phyloP scores from a whole-genome alignment of 2,797 vertebrate genomes.

The Cephalopachus bancanus region DNA sequence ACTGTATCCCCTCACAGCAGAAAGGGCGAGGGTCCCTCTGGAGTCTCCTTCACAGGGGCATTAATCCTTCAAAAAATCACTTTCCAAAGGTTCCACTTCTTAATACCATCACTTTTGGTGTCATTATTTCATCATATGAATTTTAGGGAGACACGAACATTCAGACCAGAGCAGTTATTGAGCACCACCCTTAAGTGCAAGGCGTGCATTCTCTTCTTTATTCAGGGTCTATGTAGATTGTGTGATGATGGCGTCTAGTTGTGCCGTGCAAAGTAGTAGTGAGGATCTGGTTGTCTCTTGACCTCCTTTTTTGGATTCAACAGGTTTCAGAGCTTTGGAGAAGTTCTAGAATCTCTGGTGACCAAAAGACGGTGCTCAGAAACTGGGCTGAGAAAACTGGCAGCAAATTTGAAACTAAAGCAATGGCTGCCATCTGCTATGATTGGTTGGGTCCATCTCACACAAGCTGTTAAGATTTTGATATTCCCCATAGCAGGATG shows the following conservation, averaged over 20 bases:
- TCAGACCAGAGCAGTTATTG: background rate
- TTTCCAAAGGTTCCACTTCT: background rate
- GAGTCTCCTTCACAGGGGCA: no score
- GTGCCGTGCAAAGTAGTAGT: background rate
- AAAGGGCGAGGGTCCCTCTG: background rate
- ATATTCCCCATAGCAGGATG: background rate
- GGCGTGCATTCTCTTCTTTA: background rate
- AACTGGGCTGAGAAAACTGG: background rate
- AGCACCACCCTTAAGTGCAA: background rate
- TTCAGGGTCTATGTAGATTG: background rate
- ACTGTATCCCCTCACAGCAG: background rate
- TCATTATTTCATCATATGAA: background rate
- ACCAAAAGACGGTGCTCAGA: background rate
- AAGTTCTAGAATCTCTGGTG: background rate
- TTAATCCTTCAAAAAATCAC: background rate
- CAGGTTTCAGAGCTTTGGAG: background rate
- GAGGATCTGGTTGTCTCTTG: background rate
- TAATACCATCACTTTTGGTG: background rate
- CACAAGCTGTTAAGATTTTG: background rate
- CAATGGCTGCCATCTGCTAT: background rate
- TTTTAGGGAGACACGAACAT: background rate
- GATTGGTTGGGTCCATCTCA: no score
- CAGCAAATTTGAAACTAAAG: background rate
- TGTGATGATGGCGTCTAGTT: background rate
- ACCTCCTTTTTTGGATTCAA: background rate